Percentiles rank a stretch among this genome's conserved stretches.
phyloP scores from a whole-genome alignment of 2,797 vertebrate species.

The Enteromius treurensis region DNA sequence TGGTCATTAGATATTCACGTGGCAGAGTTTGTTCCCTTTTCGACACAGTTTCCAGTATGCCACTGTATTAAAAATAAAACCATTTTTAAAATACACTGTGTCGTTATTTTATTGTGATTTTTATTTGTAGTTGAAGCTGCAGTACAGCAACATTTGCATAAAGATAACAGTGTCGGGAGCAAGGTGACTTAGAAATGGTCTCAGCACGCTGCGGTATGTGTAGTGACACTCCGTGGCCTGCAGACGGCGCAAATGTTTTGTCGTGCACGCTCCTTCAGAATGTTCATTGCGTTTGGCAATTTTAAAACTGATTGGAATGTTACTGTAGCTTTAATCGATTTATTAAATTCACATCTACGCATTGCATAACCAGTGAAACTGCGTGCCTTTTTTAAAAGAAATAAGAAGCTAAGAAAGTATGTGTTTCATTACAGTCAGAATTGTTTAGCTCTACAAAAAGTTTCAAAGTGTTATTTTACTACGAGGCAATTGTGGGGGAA shows the following conservation, averaged over 20 bases:
- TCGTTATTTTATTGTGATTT: conserved; percentile 6
- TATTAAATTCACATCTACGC: background rate
- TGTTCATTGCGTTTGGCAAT: background rate
- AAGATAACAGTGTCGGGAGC: background rate
- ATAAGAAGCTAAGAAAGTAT: background rate
- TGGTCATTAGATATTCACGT: conserved; percentile 92
- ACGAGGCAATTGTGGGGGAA: background rate
- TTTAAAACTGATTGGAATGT: background rate
- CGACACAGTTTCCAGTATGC: conserved; percentile 95
- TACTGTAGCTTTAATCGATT: background rate
- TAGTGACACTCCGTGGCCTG: background rate
- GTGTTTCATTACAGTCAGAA: background rate
- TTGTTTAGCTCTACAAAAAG: background rate
- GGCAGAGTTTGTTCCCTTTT: conserved; percentile 84
- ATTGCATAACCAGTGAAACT: background rate
- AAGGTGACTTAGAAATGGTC: conserved; percentile 30
- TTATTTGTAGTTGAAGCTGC: background rate
- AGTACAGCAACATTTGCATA: background rate
- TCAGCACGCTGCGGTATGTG: conserved; percentile 19
- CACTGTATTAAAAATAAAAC: conserved; percentile 94
- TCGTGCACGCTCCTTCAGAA: background rate
- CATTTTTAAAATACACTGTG: conserved; percentile 90
- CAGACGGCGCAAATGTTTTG: conserved; percentile 24
- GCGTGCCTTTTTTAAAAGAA: background rate
- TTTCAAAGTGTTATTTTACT: background rate